Percentiles rank a stretch among this genome's conserved stretches.
phyloP scores from a whole-genome alignment of 2,888 invertebrate species.

The Dynastes hyllus region DNA sequence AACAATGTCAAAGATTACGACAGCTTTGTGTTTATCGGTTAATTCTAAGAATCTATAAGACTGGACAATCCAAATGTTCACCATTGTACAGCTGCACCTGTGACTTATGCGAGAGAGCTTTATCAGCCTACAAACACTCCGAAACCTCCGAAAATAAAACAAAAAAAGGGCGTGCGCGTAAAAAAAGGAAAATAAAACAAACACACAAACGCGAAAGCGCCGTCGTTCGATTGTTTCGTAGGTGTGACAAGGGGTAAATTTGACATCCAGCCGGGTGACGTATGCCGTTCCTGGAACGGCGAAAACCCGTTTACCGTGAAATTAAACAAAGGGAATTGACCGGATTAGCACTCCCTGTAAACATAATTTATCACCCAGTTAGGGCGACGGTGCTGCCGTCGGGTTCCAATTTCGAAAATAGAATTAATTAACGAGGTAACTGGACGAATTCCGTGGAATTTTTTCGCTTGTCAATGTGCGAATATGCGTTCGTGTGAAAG shows the following conservation, averaged over 20 bases:
- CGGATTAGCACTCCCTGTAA: conserved; percentile 34
- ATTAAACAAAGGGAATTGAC: conserved; percentile 38
- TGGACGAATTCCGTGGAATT: background rate
- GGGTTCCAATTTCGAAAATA: conserved; percentile 23
- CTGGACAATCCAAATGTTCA: too few relatives aligned
- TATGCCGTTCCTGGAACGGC: background rate
- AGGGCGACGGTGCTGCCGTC: background rate
- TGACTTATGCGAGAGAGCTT: background rate
- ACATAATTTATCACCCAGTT: conserved; percentile 39
- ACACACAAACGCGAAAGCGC: background rate
- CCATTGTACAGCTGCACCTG: too few relatives aligned
- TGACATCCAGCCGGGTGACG: conserved; percentile 10
- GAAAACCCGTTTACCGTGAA: conserved; percentile 19
- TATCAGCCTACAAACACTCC: background rate
- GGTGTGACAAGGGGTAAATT: background rate
- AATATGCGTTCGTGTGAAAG: too few relatives aligned
- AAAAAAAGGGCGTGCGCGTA: background rate
- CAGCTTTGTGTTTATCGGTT: too few relatives aligned
- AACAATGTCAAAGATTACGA: too few relatives aligned
- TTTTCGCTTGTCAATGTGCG: too few relatives aligned
- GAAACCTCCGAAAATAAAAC: background rate
- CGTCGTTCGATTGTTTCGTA: background rate
- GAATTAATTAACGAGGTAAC: conserved; percentile 22
- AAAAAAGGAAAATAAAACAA: background rate
- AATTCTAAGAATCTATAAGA: too few relatives aligned